Evolutionary conservation across 2,888 invertebrate genomes (phyloP).

Genomic region (Parnassius mnemosyne): DNA sequence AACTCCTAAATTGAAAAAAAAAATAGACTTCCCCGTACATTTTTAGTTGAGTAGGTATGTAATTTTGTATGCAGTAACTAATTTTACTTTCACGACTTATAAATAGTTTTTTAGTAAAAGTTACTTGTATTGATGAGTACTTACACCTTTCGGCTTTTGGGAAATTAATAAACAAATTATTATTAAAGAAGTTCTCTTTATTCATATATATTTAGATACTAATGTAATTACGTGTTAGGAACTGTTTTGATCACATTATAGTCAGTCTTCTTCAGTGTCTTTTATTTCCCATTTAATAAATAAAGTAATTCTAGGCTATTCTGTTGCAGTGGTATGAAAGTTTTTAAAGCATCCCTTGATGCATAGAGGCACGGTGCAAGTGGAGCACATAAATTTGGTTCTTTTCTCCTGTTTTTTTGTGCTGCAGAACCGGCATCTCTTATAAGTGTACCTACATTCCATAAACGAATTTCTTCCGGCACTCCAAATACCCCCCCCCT

Average conservation of each 20-base stretch:
- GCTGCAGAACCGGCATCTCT: no score
- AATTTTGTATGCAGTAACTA: no score
- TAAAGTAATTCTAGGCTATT: background rate
- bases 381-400: background rate
- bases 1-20: no score
- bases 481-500: background rate
- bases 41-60: no score
- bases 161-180: background rate
- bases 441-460: no score
- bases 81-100: no score
- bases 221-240: background rate
- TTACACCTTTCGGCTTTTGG: background rate
- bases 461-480: background rate
- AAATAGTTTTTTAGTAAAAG: no score
- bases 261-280: no score
- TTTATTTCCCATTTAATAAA: background rate
- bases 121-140: no score
- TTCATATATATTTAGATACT: background rate
- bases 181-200: background rate
- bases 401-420: background rate
- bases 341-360: background rate
- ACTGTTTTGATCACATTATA: background rate
- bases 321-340: background rate
- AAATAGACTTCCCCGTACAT: no score
- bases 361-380: background rate